Conservation (phyloP, 2,797 vertebrate species). For the Amazona ochrocephala region DNA sequence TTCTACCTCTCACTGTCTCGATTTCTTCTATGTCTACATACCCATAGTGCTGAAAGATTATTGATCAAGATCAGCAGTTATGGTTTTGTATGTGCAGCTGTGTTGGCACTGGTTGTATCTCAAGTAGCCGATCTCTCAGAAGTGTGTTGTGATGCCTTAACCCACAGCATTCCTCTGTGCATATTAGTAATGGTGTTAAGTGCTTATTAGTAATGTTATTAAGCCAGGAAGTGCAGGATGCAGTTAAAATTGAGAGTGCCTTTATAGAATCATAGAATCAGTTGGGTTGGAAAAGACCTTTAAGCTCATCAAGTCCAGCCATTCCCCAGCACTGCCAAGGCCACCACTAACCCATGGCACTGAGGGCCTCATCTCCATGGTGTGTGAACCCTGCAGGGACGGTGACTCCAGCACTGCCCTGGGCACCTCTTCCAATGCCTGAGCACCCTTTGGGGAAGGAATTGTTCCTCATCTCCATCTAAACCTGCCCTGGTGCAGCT, state of each 20-base stretch:
- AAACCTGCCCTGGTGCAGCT: neutral
- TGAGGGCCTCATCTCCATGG: accelerated
- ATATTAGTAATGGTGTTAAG: neutral
- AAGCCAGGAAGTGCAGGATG: neutral
- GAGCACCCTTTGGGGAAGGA: neutral
- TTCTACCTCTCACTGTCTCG: neutral
- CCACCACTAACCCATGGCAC: neutral
- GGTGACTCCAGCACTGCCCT: no score
- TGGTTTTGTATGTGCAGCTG: neutral
- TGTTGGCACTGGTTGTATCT: neutral
- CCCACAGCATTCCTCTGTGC: neutral
- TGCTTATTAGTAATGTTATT: neutral
- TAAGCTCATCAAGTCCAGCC: neutral
- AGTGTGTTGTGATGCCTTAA: neutral
- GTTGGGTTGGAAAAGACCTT: neutral
- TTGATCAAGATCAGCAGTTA: neutral
- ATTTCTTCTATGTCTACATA: neutral
- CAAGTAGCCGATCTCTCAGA: neutral
- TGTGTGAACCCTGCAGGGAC: no score
- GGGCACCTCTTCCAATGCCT: no score
- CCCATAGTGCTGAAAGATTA: neutral
- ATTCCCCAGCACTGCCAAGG: neutral
- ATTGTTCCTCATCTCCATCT: neutral
- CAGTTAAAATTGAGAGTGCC: neutral
- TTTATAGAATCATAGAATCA: neutral